Percentiles rank a stretch among this genome's conserved stretches.
Conservation (phyloP, 2,113 vertebrate species). For the Hippocampus mohnikei region DNA sequence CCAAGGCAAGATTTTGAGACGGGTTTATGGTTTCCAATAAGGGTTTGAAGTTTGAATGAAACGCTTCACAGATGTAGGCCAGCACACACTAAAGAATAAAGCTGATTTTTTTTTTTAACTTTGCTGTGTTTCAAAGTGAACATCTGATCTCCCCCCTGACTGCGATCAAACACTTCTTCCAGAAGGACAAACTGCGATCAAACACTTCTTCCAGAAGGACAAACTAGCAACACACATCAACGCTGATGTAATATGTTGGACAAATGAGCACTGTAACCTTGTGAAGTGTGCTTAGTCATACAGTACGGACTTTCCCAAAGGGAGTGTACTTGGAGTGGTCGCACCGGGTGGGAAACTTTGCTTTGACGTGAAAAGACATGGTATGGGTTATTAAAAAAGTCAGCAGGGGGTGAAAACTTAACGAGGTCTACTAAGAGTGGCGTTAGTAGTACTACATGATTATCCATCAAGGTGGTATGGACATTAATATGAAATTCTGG, state of each 20-base stretch:
- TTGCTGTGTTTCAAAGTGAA: neutral
- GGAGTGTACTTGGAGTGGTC: slow-evolving; percentile 26
- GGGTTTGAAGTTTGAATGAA: neutral
- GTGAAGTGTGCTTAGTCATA: slow-evolving; percentile 31
- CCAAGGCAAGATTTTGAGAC: neutral
- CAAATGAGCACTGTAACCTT: slow-evolving; percentile 19
- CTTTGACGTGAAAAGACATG: slow-evolving; percentile 26
- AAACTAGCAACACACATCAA: slow-evolving; percentile 39
- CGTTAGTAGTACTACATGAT: neutral
- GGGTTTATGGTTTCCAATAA: neutral
- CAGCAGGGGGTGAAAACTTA: slow-evolving; percentile 11
- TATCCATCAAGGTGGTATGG: neutral
- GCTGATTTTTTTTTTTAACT: neutral
- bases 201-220: slow-evolving; percentile 7
- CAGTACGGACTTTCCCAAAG: slow-evolving; percentile 22
- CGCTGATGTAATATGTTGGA: slow-evolving; percentile 38
- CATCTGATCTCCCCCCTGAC: slow-evolving; percentile 1
- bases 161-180: slow-evolving; percentile 14
- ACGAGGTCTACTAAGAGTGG: neutral
- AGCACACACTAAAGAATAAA: neutral
- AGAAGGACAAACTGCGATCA: slow-evolving; percentile 18
- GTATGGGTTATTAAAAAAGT: slow-evolving; percentile 26
- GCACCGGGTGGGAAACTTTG: slow-evolving; percentile 26
- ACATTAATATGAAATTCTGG: neutral
- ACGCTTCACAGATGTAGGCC: neutral